Evolutionary conservation across 35 echinoderm and acorn worm species (phyloP).

Genomic region (Diadema setosum): DNA sequence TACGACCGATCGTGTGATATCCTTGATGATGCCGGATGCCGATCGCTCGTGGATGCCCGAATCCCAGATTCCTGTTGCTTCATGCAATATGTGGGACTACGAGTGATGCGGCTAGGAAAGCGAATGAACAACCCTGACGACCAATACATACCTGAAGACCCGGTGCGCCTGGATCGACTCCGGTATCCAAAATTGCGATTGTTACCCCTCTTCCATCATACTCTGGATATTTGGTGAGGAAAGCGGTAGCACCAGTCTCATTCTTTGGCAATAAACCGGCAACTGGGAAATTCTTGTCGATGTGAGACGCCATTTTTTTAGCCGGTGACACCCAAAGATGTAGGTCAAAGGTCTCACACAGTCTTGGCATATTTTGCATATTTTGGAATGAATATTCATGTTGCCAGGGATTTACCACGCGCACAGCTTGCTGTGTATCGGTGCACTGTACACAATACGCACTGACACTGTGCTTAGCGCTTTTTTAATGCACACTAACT

Average conservation of each 20-base stretch:
- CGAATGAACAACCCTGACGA: no score
- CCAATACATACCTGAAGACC: constrained; percentile 91
- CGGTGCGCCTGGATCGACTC: constrained; percentile 96
- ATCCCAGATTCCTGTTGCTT: no score
- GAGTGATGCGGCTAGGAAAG: no score
- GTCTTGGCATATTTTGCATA: background rate
- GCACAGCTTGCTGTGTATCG: no score
- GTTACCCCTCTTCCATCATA: constrained; percentile 94
- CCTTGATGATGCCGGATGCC: no score
- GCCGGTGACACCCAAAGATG: background rate
- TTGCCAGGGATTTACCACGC: background rate
- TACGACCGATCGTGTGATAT: no score
- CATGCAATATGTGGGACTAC: no score
- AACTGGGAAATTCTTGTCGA: constrained; percentile 84
- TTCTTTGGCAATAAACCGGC: constrained; percentile 89
- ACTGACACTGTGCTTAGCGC: no score
- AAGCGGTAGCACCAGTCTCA: constrained; percentile 82
- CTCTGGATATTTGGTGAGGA: constrained; percentile 92
- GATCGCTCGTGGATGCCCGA: no score
- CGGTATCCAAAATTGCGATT: constrained; percentile 93
- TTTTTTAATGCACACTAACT: no score
- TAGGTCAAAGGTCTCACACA: constrained; percentile 26
- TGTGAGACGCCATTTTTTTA: constrained; percentile 70
- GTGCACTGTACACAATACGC: no score
- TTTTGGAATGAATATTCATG: constrained; percentile 6